Conservation (phyloP, 2,888 invertebrate genomes). For the Xestobium rufovillosum region DNA sequence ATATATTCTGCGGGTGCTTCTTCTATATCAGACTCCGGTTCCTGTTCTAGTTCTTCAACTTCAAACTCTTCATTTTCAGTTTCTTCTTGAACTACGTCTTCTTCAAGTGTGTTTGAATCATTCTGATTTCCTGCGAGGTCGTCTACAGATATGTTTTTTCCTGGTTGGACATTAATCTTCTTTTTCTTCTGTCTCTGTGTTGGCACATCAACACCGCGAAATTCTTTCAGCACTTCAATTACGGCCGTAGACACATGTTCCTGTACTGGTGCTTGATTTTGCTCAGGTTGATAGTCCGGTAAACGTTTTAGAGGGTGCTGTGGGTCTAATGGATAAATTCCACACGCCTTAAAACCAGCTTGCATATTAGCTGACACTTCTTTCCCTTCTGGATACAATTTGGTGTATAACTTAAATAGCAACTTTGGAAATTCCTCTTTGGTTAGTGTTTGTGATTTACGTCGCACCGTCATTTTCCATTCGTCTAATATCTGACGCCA, state of each 20-base stretch:
- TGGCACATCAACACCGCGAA: conserved; percentile 6
- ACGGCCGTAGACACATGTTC: conserved; percentile 3
- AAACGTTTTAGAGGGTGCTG: conserved; percentile 6
- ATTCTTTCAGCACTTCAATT: conserved; percentile 4
- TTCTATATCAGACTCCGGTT: conserved; percentile 7
- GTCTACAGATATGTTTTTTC: conserved; percentile 9
- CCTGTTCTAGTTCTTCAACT: conserved; percentile 7
- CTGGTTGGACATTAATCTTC: no score
- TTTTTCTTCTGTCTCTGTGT: conserved; percentile 9
- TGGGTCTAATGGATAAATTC: conserved; percentile 13
- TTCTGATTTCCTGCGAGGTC: conserved; percentile 8
- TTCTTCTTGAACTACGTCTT: conserved; percentile 9
- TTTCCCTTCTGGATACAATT: conserved; percentile 4
- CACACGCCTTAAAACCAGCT: conserved; percentile 16
- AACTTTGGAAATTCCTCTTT: conserved; percentile 3
- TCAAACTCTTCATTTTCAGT: conserved; percentile 9
- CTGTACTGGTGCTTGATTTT: conserved; percentile 2
- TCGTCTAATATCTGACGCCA: conserved; percentile 5
- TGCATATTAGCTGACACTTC: conserved; percentile 9
- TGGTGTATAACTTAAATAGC: conserved; percentile 6
- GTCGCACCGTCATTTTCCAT: conserved; percentile 6
- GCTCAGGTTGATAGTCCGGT: no score
- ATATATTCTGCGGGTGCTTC: conserved; percentile 8
- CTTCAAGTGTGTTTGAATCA: conserved; percentile 6
- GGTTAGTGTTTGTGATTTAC: conserved; percentile 3